Evolutionary conservation across 2,888 invertebrate species (phyloP), one percentile per base, ranked within the genome.

Genomic region (Tachina fera): DNA sequence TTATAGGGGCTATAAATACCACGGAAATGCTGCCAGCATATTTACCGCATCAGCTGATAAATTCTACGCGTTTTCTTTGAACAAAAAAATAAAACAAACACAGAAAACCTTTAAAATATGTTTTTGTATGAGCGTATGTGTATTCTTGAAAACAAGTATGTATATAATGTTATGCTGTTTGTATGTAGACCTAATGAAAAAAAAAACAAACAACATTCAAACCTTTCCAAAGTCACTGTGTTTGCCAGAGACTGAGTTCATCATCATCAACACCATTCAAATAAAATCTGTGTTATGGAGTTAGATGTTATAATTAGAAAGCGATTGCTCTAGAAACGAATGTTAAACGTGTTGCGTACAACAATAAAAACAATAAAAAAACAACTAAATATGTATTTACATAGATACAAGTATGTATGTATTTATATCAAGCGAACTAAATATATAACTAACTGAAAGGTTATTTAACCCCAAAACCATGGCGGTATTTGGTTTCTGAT

Each of bases 11-110:
- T 45, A 74, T 65, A 74, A 77, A 71, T 45, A 72, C 53, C 72
- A 86, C 83, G 83, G 83, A 86, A 86, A 86, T 83, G 83, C 86
- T 74, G 83, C 67, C 83, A 86, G 86, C 86, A 83, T 83, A 86
- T 86, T 86, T 83, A 86, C 83, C 86, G 86, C 83, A 83, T 83
- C 79, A 83, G 67, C 82, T 86, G 79, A 83, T 76, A 71, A 68
- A 51, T 76, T 83, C 76, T 68, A 86, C 60, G 67, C 76, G 79
- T 74, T 61, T 75, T 58, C 58, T 56, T 76, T 68, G 2, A 11
- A 43, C 4, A 61, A 41, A 41, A 3, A 56, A 19, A 19, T 22
- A 58, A 41, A 19, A 65, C 16, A 16, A 3, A 61, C 31, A 67
- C 9, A 76, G 22, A n/a, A 80, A 60, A 58, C 43, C 63, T 70